Percentiles rank a stretch among this genome's conserved stretches.
Conservation (phyloP, 1,140 invertebrate genomes). For the Drosophila lacertosa region DNA sequence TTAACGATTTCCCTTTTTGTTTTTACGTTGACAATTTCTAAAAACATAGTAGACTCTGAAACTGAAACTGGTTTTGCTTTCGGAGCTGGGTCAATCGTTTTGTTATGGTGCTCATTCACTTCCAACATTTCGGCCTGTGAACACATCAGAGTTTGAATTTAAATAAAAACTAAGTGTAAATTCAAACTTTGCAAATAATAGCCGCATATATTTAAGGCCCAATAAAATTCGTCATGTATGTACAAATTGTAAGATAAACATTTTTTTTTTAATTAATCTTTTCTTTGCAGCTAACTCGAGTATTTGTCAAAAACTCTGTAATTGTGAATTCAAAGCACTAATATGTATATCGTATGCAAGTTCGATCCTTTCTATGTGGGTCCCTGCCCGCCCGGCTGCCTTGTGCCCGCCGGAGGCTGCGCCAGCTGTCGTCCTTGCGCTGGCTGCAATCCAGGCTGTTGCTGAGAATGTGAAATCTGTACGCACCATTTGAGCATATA, state of each 20-base stretch:
- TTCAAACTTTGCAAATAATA: slow-evolving; percentile 3
- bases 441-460: slow-evolving; percentile 7
- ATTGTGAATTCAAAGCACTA: not conserved
- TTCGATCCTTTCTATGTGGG: slow-evolving; percentile 44
- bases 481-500: too few species aligned
- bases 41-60: slow-evolving; percentile 17
- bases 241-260: not conserved
- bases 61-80: not conserved
- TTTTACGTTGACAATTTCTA: not conserved
- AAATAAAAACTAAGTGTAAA: not conserved
- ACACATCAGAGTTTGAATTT: slow-evolving; percentile 25
- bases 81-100: not conserved
- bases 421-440: slow-evolving; percentile 15
- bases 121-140: slow-evolving; percentile 2
- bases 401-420: slow-evolving; percentile 23
- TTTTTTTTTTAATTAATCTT: not conserved
- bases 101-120: slow-evolving; percentile 31
- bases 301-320: not conserved
- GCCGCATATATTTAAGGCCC: slow-evolving; percentile 42
- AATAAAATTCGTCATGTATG: slow-evolving; percentile 5
- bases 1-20: not conserved
- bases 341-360: slow-evolving; percentile 43
- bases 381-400: slow-evolving; percentile 32
- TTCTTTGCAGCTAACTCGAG: not conserved
- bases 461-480: too few species aligned